These are phyloP conservation scores for Sthenelais limicola DNA, from an alignment of 2,888 invertebrate genomes.

Conservation along the genomic window DNA sequence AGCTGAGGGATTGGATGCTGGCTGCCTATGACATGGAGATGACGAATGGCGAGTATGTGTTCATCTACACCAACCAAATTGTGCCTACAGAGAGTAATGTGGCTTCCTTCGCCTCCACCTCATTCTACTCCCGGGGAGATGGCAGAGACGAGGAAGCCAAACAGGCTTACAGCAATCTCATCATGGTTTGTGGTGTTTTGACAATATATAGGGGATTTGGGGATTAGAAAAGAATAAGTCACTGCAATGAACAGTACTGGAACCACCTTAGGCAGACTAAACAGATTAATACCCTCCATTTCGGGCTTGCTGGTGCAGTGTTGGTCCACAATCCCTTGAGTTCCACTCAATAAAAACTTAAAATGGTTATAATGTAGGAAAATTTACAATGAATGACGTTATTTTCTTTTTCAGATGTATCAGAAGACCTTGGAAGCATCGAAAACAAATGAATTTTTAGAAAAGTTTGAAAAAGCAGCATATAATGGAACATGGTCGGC, in stretches of 20 bases:
- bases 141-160: conserved; percentile 56
- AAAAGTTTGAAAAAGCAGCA: conserved; percentile 41
- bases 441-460: conserved; percentile 42
- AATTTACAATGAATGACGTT: neutral
- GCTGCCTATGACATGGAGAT: conserved; percentile 59
- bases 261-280: neutral
- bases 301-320: too few species aligned
- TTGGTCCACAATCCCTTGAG: too few species aligned
- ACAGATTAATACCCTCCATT: too few species aligned
- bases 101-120: conserved; percentile 43
- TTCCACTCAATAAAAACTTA: too few species aligned
- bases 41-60: conserved; percentile 64
- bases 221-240: neutral
- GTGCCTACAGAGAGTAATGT: conserved; percentile 49
- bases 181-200: conserved; percentile 58
- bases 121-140: conserved; percentile 57
- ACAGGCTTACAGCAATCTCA: conserved; percentile 59
- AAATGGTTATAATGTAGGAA: neutral
- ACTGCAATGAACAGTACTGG: neutral
- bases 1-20: conserved; percentile 61
- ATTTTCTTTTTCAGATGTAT: conserved; percentile 43
- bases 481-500: neutral
- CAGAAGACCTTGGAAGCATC: conserved; percentile 45
- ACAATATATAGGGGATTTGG: neutral
- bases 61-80: conserved; percentile 59